Evolutionary conservation across 1,140 invertebrate species (phyloP).

Genomic region (Triops longicaudatus): DNA sequence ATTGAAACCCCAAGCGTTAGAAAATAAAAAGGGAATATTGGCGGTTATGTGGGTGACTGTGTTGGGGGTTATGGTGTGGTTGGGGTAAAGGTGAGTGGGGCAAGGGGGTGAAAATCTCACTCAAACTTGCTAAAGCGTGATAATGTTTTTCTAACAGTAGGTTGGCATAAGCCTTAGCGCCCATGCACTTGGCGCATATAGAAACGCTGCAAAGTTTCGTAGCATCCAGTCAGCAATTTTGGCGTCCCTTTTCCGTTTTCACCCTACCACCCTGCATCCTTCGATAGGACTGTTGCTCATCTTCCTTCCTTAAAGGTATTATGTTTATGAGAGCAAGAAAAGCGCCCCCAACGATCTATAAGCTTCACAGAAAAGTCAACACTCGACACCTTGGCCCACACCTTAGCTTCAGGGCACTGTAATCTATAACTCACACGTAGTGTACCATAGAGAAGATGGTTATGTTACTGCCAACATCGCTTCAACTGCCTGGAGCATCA

Average conservation of each 20-base stretch:
- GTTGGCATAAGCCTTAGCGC: no score
- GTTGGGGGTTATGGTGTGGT: background rate
- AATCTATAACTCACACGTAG: background rate
- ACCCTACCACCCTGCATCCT: background rate
- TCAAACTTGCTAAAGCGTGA: background rate
- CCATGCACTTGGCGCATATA: background rate
- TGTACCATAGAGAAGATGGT: no score
- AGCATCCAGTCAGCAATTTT: background rate
- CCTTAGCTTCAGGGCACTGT: background rate
- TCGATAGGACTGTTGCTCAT: background rate
- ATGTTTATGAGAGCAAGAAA: background rate
- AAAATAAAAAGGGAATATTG: background rate
- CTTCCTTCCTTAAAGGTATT: background rate
- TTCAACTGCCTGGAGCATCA: no score
- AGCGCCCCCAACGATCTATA: background rate
- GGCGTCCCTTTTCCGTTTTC: background rate
- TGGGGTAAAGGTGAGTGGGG: background rate
- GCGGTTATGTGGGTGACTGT: background rate
- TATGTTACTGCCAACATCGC: no score
- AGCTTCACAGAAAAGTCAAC: background rate
- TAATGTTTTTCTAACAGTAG: background rate
- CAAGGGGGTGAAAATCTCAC: background rate
- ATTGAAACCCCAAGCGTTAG: background rate
- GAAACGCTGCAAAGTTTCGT: background rate
- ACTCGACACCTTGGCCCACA: background rate